These are phyloP conservation scores for Paguma larvata DNA, from an alignment of 2,797 vertebrate species.

Conservation along the genomic window DNA sequence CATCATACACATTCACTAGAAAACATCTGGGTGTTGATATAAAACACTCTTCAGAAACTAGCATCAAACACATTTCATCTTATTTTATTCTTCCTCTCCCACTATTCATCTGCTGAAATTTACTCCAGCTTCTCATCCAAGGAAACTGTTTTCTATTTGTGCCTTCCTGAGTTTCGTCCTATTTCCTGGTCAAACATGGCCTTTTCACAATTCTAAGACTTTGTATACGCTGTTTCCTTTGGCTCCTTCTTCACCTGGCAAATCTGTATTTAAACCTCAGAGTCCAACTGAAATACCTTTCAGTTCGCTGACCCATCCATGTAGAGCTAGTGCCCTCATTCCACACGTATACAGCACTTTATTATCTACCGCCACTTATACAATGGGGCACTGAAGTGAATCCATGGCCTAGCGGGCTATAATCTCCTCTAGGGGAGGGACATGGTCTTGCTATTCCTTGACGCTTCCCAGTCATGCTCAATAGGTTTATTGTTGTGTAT, in stretches of 20 bases:
- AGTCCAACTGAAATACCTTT: not conserved
- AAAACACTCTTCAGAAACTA: not conserved
- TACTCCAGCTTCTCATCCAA: not conserved
- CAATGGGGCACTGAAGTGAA: not conserved
- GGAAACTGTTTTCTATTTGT: not conserved
- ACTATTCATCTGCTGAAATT: not conserved
- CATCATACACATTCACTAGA: not conserved
- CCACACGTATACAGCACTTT: accelerated
- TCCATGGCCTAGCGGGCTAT: not conserved
- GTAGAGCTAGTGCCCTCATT: not conserved
- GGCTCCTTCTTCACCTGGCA: not conserved
- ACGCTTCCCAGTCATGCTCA: not conserved
- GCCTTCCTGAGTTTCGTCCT: not conserved
- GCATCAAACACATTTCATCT: not conserved
- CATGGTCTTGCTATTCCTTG: not conserved
- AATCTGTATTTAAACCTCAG: not conserved
- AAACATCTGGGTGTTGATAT: conserved; percentile 5
- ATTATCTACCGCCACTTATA: not conserved
- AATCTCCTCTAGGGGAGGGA: not conserved
- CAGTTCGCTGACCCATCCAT: not conserved
- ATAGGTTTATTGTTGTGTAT: not conserved
- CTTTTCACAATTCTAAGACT: not conserved
- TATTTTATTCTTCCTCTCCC: not conserved
- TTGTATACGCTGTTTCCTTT: not conserved
- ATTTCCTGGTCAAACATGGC: not conserved